A percentile compares a stretch with the other conserved stretches of the same genome.
phyloP scores from a whole-genome alignment of 2,113 vertebrate species.

The Cyprinodon variegatus region DNA sequence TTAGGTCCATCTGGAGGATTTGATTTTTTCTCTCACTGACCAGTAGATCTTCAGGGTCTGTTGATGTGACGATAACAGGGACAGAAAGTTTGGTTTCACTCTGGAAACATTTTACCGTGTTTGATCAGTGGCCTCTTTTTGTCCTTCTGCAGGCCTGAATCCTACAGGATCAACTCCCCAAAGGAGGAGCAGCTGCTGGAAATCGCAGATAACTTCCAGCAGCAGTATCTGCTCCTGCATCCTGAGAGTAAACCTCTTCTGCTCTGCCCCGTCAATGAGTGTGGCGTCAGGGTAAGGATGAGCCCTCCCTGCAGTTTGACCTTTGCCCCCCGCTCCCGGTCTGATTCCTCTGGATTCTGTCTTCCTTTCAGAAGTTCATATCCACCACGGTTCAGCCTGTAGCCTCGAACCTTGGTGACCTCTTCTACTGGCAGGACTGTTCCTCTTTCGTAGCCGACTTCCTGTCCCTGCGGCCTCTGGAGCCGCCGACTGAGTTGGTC shows the following conservation, averaged over 20 bases:
- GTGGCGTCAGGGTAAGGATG: conserved; percentile 79
- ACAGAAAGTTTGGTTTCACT: no score
- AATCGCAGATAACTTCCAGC: conserved; percentile 81
- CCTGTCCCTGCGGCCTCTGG: conserved; percentile 83
- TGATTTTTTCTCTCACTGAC: no score
- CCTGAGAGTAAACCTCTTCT: conserved; percentile 86
- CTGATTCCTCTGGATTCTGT: neutral
- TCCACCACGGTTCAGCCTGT: conserved; percentile 88
- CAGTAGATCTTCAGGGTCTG: no score
- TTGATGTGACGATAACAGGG: no score
- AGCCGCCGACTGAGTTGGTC: conserved; percentile 81
- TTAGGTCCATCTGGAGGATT: no score
- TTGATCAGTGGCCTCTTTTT: neutral
- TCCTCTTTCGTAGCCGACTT: conserved; percentile 86
- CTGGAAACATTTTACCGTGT: no score
- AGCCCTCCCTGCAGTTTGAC: no score
- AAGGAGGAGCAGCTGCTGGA: conserved; percentile 80
- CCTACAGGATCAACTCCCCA: conserved; percentile 81
- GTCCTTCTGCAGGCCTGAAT: conserved; percentile 55
- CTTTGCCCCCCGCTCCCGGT: no score
- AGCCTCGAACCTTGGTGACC: conserved; percentile 70
- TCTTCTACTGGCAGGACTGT: conserved; percentile 86
- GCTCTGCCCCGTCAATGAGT: conserved; percentile 87
- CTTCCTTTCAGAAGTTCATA: conserved; percentile 88
- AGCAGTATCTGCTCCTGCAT: conserved; percentile 84